Evolutionary conservation across 2,113 vertebrate species (phyloP).

Genomic region (Toxotes jaculatrix): DNA sequence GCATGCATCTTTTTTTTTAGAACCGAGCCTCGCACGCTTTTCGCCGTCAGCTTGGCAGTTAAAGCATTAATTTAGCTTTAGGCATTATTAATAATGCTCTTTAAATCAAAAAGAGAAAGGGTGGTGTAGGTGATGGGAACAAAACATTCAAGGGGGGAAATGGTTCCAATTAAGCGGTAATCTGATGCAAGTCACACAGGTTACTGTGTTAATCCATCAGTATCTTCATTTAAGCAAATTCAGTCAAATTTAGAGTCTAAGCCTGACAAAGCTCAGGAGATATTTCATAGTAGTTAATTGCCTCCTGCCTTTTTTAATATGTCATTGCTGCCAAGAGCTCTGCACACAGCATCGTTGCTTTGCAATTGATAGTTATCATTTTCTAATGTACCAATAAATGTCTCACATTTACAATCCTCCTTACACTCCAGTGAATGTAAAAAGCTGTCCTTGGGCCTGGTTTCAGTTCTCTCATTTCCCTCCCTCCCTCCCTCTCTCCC

Average conservation of each 20-base stretch:
- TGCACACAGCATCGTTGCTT: slow-evolving; percentile 8
- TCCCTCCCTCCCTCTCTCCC: neutral
- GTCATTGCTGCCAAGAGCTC: slow-evolving; percentile 6
- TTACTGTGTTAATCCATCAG: slow-evolving; percentile 15
- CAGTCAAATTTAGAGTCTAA: neutral
- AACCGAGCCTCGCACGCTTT: slow-evolving; percentile 29
- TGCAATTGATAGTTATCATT: slow-evolving; percentile 39
- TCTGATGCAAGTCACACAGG: slow-evolving; percentile 26
- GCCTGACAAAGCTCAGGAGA: slow-evolving; percentile 8
- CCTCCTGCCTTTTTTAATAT: slow-evolving; percentile 8
- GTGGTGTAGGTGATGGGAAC: slow-evolving; percentile 25
- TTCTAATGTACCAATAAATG: slow-evolving; percentile 42
- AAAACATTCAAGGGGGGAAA: slow-evolving; percentile 29
- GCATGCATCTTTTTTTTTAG: slow-evolving; percentile 37
- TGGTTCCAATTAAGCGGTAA: slow-evolving; percentile 37
- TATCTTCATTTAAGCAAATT: slow-evolving; percentile 8
- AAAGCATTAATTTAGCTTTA: slow-evolving; percentile 33
- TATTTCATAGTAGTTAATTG: slow-evolving; percentile 28
- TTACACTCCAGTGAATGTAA: slow-evolving; percentile 33
- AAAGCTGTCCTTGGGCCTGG: slow-evolving; percentile 38
- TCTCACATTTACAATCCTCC: slow-evolving; percentile 34
- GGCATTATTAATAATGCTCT: slow-evolving; percentile 62
- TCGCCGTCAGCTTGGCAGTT: slow-evolving; percentile 32
- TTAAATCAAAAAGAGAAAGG: slow-evolving; percentile 39
- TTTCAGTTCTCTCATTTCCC: slow-evolving; percentile 21